Percentiles rank a stretch among this genome's conserved stretches.
Evolutionary conservation across 2,113 vertebrate genomes (phyloP).

Genomic region (Hippocampus guttulatus): DNA sequence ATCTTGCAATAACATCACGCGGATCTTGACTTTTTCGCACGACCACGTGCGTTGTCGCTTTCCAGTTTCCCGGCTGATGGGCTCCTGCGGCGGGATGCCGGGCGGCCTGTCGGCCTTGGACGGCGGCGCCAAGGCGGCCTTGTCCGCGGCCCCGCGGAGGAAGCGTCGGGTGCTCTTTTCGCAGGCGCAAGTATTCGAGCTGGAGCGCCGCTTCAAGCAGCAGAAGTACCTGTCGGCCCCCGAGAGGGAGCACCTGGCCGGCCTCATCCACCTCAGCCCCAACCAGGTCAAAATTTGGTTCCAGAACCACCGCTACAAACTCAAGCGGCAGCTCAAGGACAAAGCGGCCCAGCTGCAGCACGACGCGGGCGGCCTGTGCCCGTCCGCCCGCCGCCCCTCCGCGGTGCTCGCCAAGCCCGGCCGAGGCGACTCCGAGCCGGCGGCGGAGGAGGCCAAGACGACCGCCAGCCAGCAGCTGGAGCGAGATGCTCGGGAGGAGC

Average conservation of each 20-base stretch:
- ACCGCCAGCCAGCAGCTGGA: slow-evolving; percentile 41
- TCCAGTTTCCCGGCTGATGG: slow-evolving; percentile 89
- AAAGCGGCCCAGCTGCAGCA: slow-evolving; percentile 78
- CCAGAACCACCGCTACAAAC: slow-evolving; percentile 96
- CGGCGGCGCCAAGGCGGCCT: slow-evolving; percentile 73
- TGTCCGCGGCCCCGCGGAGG: slow-evolving; percentile 78
- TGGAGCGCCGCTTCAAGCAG: slow-evolving; percentile 90
- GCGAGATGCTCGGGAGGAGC: slow-evolving; percentile 55
- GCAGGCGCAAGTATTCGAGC: slow-evolving; percentile 87
- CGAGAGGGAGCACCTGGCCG: slow-evolving; percentile 90
- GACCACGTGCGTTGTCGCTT: too few relatives aligned
- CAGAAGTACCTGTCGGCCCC: slow-evolving; percentile 93
- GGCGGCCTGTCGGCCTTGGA: slow-evolving; percentile 75
- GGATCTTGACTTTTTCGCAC: too few relatives aligned
- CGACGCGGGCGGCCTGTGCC: slow-evolving; percentile 57
- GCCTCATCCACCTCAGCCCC: slow-evolving; percentile 86
- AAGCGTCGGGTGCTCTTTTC: slow-evolving; percentile 93
- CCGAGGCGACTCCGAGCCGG: slow-evolving; percentile 37
- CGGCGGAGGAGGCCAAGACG: slow-evolving; percentile 34
- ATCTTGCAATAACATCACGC: too few relatives aligned
- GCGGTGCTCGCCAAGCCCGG: slow-evolving; percentile 73
- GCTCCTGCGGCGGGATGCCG: slow-evolving; percentile 72
- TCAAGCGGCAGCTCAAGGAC: slow-evolving; percentile 92
- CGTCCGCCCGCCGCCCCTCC: slow-evolving; percentile 74
- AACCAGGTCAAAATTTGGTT: slow-evolving; percentile 99